phyloP scores from a whole-genome alignment of 1,140 invertebrate genomes.

The Lineus longissimus region DNA sequence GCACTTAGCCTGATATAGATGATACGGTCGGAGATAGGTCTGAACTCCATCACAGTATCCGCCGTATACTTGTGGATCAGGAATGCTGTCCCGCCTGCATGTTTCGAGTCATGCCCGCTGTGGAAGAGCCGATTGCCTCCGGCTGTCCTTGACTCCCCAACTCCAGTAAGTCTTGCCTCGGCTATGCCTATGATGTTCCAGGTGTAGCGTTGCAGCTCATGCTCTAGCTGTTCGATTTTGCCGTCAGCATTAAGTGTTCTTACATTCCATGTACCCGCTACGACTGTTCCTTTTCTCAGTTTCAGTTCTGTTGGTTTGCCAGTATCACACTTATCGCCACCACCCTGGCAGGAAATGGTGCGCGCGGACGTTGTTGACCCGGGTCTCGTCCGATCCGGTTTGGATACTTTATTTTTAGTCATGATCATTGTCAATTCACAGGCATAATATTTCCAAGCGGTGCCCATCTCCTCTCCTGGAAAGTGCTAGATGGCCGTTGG shows the following conservation, averaged over 20 bases:
- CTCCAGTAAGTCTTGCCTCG: too few relatives aligned
- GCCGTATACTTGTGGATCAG: slow-evolving; percentile 10
- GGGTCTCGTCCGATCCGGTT: slow-evolving; percentile 15
- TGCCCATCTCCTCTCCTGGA: neutral
- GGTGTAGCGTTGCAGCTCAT: neutral
- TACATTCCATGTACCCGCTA: too few relatives aligned
- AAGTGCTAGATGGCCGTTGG: too few relatives aligned
- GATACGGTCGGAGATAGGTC: slow-evolving; percentile 15
- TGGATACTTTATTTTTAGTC: neutral
- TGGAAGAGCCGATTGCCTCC: neutral
- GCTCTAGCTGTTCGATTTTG: neutral
- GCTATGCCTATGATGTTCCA: too few relatives aligned
- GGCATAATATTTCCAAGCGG: neutral
- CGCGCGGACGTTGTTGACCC: too few relatives aligned
- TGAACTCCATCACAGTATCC: slow-evolving; percentile 11
- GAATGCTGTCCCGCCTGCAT: slow-evolving; percentile 10
- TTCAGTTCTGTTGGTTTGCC: neutral
- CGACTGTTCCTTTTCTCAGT: neutral
- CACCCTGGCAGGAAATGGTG: too few relatives aligned
- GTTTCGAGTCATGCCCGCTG: neutral
- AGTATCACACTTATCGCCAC: too few relatives aligned
- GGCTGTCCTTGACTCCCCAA: too few relatives aligned
- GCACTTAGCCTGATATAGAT: slow-evolving; percentile 14
- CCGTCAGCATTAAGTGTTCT: neutral
- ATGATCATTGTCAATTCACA: neutral